Evolutionary conservation across 2,888 invertebrate genomes (phyloP), one percentile per base, ranked within the genome.

Genomic region (Drepanosiphum platanoidis): DNA sequence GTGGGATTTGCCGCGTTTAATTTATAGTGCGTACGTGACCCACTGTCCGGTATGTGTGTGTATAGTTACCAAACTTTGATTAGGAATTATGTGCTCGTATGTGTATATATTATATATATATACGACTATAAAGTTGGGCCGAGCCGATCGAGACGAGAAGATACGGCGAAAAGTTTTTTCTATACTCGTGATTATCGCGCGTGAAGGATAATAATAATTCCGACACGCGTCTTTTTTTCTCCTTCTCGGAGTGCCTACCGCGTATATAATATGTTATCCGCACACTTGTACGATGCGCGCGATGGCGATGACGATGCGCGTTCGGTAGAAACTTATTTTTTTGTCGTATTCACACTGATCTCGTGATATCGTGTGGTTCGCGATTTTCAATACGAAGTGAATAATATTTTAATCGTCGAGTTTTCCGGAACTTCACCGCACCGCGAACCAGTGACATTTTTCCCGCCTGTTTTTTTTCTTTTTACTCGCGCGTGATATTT

Each of bases 21-120:
- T 84, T 84, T 84, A 84, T 77, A 58, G 84, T 58, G 66, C 36
- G 75, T 52, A 84, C 84, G 84, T 84, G 84, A 84, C 83, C 74
- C 74, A 22, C 9, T n/a, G 66, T 46, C 34, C 74, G 34, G 27
- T 71, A 42, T 52, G 30, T 13, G 79, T 52, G 30, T 13, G 79
- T 46, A 39, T n/a, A 39, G 71, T 81, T 74, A 84, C 83, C 30
- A 84, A 84, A 84, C 84, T 84, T 77, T 77, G 77, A 84, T 84
- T 77, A 77, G 77, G 68, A 75, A 75, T 83, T 75, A 83, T 75
- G 42, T 72, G n/a, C 42, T 36, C 64, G 64, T 52, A 3, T 27
- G 15, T 64, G 30, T 46, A 8, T 66, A 22, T n/a, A 34, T 36
- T 39, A 22, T 22, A 34, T 11, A n/a, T 9, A 34, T 34, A 32